These are phyloP conservation scores for Trididemnum nubilum DNA, from an alignment of 23 tunicate genomes.

Conservation along the genomic window DNA sequence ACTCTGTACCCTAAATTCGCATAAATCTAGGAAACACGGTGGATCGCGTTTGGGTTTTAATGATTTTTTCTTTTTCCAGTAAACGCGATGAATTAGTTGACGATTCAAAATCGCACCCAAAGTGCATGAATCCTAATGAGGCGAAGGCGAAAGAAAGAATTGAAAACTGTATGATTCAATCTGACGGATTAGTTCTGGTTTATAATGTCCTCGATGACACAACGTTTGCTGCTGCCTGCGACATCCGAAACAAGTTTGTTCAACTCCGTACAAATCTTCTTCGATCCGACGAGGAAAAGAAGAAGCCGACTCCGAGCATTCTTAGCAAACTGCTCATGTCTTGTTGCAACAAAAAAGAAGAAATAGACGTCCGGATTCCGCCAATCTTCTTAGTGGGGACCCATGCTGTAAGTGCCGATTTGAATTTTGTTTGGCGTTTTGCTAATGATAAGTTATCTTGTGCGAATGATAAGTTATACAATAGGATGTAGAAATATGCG, in stretches of 20 bases:
- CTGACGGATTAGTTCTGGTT: conserved; percentile 63
- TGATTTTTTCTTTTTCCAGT: not conserved
- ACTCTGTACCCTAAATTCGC: too few relatives aligned
- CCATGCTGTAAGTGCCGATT: conserved; percentile 69
- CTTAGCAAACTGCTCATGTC: not conserved
- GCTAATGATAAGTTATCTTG: too few relatives aligned
- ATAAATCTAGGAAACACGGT: too few relatives aligned
- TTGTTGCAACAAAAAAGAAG: conserved; percentile 14
- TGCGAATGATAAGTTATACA: too few relatives aligned
- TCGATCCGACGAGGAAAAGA: not conserved
- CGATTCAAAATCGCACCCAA: not conserved
- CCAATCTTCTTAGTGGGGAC: conserved; percentile 69
- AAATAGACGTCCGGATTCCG: conserved; percentile 31
- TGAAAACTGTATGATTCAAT: conserved; percentile 21
- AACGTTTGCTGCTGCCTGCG: conserved; percentile 39
- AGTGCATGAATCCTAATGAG: not conserved
- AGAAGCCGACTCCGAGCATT: not conserved
- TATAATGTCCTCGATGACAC: conserved; percentile 51
- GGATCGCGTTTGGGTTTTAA: too few relatives aligned
- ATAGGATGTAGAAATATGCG: too few relatives aligned
- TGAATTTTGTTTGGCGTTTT: too few relatives aligned
- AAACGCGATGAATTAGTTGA: not conserved
- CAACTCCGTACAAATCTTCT: conserved; percentile 3
- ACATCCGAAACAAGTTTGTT: conserved; percentile 46
- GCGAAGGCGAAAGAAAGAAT: conserved; percentile 25